Evolutionary conservation across 2,113 vertebrate genomes (phyloP).

Genomic region (Callithrix jacchus): DNA sequence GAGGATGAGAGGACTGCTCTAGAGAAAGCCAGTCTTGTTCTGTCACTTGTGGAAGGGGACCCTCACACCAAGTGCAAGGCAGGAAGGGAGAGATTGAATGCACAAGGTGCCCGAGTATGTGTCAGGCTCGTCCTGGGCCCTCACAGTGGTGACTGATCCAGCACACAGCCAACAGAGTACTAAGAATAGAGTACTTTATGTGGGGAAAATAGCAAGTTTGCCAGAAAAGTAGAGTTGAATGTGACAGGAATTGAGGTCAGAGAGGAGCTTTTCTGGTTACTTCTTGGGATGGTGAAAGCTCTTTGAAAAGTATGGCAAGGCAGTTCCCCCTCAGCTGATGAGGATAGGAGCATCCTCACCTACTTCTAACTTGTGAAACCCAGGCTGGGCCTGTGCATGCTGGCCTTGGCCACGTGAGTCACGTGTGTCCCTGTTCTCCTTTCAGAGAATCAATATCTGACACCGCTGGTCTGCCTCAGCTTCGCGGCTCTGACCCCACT

Average conservation of each 20-base stretch:
- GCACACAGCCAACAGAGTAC: too few relatives aligned
- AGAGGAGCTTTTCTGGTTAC: neutral
- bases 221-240: neutral
- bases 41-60: neutral
- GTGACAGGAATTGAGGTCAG: neutral
- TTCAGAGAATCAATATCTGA: constrained; percentile 90
- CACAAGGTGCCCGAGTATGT: neutral
- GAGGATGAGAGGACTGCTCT: neutral
- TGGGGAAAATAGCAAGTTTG: neutral
- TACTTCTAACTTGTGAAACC: neutral
- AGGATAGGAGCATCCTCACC: neutral
- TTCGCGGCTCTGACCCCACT: constrained; percentile 91
- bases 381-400: neutral
- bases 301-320: neutral
- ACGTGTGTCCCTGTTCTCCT: neutral
- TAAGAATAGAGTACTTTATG: neutral
- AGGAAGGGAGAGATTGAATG: neutral
- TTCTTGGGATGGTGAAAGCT: neutral
- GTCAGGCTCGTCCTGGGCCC: too few relatives aligned
- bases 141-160: rapidly evolving
- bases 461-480: constrained; percentile 86
- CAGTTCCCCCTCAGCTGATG: neutral
- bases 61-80: neutral
- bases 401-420: neutral
- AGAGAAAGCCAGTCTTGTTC: neutral